These are phyloP conservation scores for Rhabdomys dilectus DNA, from an alignment of 2,113 vertebrate species.

Conservation along the genomic window DNA sequence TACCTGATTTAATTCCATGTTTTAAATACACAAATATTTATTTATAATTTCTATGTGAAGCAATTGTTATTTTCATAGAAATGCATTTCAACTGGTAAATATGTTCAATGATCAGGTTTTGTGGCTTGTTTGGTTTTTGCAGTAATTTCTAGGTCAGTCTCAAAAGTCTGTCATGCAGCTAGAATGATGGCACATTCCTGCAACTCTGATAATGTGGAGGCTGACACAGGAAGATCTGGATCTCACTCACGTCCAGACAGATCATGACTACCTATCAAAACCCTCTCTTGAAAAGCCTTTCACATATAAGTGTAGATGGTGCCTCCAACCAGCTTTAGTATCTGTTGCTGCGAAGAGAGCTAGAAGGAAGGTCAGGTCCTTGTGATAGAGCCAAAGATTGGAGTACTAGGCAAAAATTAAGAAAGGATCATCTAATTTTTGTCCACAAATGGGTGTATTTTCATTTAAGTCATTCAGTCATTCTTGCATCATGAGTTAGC, in stretches of 20 bases:
- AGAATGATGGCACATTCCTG: neutral
- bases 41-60: neutral
- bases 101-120: neutral
- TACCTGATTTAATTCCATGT: neutral
- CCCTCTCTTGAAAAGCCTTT: neutral
- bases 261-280: too few species aligned
- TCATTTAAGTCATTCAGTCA: neutral
- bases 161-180: neutral
- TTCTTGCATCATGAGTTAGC: neutral
- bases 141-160: neutral
- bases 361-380: neutral
- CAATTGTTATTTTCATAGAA: neutral
- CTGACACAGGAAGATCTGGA: neutral
- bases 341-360: neutral
- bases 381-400: fast-evolving
- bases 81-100: neutral
- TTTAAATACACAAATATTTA: slow-evolving; percentile 34
- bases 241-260: neutral
- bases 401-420: neutral
- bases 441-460: neutral
- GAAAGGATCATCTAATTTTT: neutral
- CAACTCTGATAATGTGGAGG: neutral
- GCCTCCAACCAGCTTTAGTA: neutral
- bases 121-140: neutral
- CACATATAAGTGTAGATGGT: neutral